Conservation (phyloP, 2,888 invertebrate species). For the Boloria euphrosyne region DNA sequence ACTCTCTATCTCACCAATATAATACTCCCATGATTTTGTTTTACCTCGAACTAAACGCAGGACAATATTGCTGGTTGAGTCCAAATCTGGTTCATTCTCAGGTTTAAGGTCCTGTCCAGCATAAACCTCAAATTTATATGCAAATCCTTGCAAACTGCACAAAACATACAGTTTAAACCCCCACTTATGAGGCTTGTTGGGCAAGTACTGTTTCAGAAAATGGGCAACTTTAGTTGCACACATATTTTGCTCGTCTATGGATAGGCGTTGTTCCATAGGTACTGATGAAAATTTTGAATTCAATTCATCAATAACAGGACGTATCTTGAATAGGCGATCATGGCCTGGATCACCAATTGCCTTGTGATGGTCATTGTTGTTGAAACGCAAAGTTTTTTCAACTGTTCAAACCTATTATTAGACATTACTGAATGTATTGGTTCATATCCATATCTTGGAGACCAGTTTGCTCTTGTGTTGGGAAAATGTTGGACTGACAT, state of each 20-base stretch:
- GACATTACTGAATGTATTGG: too few relatives aligned
- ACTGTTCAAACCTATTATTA: constrained; percentile 35
- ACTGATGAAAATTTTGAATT: constrained; percentile 47
- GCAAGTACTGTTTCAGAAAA: constrained; percentile 45
- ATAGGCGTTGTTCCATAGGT: constrained; percentile 47
- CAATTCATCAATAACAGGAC: constrained; percentile 47
- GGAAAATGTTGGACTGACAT: too few relatives aligned
- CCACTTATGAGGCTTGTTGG: constrained; percentile 38
- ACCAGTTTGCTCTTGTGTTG: too few relatives aligned
- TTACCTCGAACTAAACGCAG: constrained; percentile 44
- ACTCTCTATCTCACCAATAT: too few relatives aligned
- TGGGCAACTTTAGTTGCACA: constrained; percentile 51
- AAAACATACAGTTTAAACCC: constrained; percentile 41
- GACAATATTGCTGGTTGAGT: constrained; percentile 46
- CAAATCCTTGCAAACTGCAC: constrained; percentile 39
- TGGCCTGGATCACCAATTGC: constrained; percentile 14
- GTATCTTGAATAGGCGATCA: constrained; percentile 42
- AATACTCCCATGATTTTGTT: too few relatives aligned
- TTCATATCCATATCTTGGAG: too few relatives aligned
- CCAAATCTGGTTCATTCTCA: constrained; percentile 49
- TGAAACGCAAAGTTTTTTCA: constrained; percentile 33
- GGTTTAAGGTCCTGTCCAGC: constrained; percentile 43
- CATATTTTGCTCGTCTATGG: constrained; percentile 48
- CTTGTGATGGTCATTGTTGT: constrained; percentile 24
- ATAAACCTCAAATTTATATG: constrained; percentile 45